phyloP scores from a whole-genome alignment of 2,797 vertebrate genomes.

The Artibeus jamaicensis region DNA sequence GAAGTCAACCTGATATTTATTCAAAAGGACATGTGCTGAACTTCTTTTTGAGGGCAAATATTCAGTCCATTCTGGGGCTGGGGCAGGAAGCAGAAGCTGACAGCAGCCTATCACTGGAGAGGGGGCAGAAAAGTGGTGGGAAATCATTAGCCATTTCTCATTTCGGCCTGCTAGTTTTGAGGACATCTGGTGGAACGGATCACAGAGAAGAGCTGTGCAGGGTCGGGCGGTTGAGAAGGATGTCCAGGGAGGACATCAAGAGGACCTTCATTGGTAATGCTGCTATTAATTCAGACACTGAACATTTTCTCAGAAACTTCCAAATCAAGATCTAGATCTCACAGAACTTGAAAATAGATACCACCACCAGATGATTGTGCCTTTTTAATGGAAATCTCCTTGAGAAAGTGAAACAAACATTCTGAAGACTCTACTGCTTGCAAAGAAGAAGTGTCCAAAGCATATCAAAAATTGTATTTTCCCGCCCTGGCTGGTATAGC shows the following conservation, averaged over 20 bases:
- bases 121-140: neutral
- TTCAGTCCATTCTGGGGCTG: neutral
- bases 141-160: neutral
- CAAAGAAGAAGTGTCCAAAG: slow-evolving; percentile 47
- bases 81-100: slow-evolving; percentile 32
- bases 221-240: neutral
- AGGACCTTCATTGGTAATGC: neutral
- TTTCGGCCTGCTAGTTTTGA: neutral
- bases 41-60: slow-evolving; percentile 59
- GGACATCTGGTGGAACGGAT: neutral
- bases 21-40: slow-evolving; percentile 51
- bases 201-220: neutral
- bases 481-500: too few relatives aligned
- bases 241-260: neutral
- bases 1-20: neutral
- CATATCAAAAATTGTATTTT: neutral
- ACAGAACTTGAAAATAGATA: neutral
- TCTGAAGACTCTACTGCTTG: slow-evolving; percentile 33
- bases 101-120: neutral
- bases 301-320: neutral
- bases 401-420: slow-evolving; percentile 42
- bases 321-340: neutral
- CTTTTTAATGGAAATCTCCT: slow-evolving; percentile 21
- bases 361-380: neutral
- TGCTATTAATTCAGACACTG: neutral